A percentile compares a stretch with the other conserved stretches of the same genome.
These are phyloP conservation scores for Marronus borbonicus DNA, from an alignment of 2,888 invertebrate genomes.

Conservation along the genomic window DNA sequence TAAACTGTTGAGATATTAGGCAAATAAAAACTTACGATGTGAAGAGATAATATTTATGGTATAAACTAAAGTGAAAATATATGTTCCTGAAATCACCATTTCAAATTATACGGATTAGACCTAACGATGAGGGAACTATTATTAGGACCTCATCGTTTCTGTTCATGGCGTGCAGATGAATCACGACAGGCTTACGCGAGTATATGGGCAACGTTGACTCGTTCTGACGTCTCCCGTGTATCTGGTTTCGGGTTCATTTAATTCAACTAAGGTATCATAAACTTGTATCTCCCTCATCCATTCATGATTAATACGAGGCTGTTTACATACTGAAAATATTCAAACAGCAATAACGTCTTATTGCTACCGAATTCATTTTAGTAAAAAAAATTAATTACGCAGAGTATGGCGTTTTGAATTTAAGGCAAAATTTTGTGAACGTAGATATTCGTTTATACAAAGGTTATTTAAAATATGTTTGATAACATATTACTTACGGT, in stretches of 20 bases:
- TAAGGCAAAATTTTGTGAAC: too few relatives aligned
- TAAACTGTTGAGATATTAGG: slow-evolving; percentile 21
- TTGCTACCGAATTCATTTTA: neutral
- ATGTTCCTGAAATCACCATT: slow-evolving; percentile 24
- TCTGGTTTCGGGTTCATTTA: slow-evolving; percentile 34
- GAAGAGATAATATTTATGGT: slow-evolving; percentile 34
- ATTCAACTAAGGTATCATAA: slow-evolving; percentile 37
- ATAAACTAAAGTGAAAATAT: slow-evolving; percentile 36
- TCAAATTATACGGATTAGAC: slow-evolving; percentile 27
- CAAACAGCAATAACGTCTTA: slow-evolving; percentile 21
- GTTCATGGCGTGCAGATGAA: slow-evolving; percentile 28
- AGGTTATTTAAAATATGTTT: too few relatives aligned
- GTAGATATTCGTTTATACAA: too few relatives aligned
- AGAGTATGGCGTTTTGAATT: neutral
- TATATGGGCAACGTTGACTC: slow-evolving; percentile 16
- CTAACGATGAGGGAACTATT: slow-evolving; percentile 26
- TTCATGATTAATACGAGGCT: slow-evolving; percentile 28
- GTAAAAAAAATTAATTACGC: neutral
- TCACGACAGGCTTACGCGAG: slow-evolving; percentile 16
- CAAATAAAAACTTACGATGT: neutral
- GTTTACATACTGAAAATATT: slow-evolving; percentile 17
- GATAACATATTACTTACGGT: too few relatives aligned
- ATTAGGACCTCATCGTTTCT: slow-evolving; percentile 33
- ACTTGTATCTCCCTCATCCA: slow-evolving; percentile 32
- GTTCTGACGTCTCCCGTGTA: slow-evolving; percentile 30